phyloP scores from a whole-genome alignment of 1,140 invertebrate genomes.

The Ptiloglossa arizonensis region DNA sequence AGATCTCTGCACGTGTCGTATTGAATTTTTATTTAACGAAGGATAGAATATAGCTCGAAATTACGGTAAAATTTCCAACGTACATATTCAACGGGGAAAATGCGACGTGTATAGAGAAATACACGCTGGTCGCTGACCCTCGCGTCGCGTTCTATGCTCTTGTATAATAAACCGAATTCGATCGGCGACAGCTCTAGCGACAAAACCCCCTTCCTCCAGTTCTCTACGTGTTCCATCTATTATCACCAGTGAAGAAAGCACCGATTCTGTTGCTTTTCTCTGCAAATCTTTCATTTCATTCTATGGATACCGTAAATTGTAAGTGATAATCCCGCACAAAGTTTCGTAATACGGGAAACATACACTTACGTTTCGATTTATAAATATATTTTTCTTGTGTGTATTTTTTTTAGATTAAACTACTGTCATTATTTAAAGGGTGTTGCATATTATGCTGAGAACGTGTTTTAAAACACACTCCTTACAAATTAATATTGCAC shows the following conservation, averaged over 20 bases:
- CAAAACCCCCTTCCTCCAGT: conserved; percentile 60
- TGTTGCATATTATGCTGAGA: too few relatives aligned
- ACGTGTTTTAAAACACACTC: too few relatives aligned
- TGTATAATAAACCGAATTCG: conserved; percentile 82
- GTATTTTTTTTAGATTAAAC: neutral
- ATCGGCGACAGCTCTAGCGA: conserved; percentile 66
- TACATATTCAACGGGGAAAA: neutral
- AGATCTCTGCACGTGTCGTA: too few relatives aligned
- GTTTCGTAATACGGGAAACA: neutral
- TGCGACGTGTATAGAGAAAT: conserved; percentile 69
- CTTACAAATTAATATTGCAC: too few relatives aligned
- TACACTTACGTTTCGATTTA: neutral
- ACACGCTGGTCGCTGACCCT: conserved; percentile 79
- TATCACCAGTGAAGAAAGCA: conserved; percentile 39
- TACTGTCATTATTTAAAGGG: too few relatives aligned
- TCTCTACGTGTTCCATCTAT: conserved; percentile 43
- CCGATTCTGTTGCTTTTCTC: neutral
- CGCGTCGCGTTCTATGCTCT: conserved; percentile 69
- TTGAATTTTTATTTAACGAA: too few relatives aligned
- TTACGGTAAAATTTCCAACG: too few relatives aligned
- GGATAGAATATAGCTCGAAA: too few relatives aligned
- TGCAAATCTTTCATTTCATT: neutral
- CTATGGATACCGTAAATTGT: neutral
- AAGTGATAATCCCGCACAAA: neutral
- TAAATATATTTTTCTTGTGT: neutral